Conservation (phyloP, 1,140 invertebrate genomes). For the Cydia amplana region DNA sequence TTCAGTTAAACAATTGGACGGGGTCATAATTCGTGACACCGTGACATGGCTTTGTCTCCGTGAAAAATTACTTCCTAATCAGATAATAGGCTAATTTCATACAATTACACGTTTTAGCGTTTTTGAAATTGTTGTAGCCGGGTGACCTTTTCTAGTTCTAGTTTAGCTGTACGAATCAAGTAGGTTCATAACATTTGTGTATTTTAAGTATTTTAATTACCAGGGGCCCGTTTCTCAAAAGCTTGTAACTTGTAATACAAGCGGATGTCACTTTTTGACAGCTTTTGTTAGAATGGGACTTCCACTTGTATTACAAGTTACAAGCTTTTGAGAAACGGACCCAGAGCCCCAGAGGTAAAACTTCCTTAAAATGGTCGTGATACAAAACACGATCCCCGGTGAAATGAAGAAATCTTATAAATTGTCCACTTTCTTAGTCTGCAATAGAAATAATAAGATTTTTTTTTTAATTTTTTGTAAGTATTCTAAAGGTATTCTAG, state of each 20-base stretch:
- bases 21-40: conserved; percentile 41
- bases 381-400: conserved; percentile 69
- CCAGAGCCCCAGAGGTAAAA: conserved; percentile 67
- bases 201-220: too few species aligned
- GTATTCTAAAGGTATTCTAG: too few species aligned
- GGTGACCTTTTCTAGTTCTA: conserved; percentile 24
- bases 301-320: too few species aligned
- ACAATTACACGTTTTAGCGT: conserved; percentile 35
- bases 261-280: too few species aligned
- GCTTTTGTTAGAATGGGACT: too few species aligned
- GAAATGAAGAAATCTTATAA: conserved; percentile 63
- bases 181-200: not conserved
- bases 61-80: conserved; percentile 71
- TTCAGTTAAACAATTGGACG: not conserved
- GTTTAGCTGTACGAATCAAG: not conserved
- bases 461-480: too few species aligned
- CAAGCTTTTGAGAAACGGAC: too few species aligned
- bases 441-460: conserved; percentile 14
- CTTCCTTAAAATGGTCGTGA: conserved; percentile 61
- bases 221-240: too few species aligned
- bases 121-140: conserved; percentile 23
- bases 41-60: conserved; percentile 51
- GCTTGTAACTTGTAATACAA: too few species aligned
- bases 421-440: conserved; percentile 63
- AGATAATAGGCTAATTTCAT: conserved; percentile 52